These are phyloP conservation scores for Pygmarrhopalites habei DNA, from an alignment of 1,140 invertebrate species.

Conservation along the genomic window DNA sequence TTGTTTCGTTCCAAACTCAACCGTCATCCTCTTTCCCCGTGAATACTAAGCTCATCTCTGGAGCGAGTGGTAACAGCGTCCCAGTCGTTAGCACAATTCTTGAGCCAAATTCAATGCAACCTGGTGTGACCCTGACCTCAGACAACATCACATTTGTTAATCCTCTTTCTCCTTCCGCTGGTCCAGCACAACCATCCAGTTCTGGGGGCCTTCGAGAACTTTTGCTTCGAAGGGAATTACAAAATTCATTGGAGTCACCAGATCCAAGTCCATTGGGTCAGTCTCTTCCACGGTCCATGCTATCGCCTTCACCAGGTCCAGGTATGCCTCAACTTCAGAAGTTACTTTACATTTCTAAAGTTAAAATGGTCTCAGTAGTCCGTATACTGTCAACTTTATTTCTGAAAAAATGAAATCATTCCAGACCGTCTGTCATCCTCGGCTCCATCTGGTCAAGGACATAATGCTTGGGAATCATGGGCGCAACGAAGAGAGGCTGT, in stretches of 20 bases:
- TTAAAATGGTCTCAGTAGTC: no score
- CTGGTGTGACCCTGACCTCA: conserved; percentile 19
- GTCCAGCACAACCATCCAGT: conserved; percentile 20
- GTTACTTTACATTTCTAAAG: no score
- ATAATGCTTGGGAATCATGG: conserved; percentile 38
- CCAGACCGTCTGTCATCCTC: conserved; percentile 69
- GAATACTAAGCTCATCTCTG: conserved; percentile 11
- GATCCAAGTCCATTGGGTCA: conserved; percentile 43
- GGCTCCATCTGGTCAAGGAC: conserved; percentile 65
- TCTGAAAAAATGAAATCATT: no score
- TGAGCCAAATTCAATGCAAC: conserved; percentile 22
- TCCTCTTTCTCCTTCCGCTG: conserved; percentile 2
- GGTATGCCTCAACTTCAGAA: no score
- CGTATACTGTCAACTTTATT: no score
- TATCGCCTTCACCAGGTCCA: conserved; percentile 27
- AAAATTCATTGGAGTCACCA: conserved; percentile 38
- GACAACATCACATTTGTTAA: conserved; percentile 11
- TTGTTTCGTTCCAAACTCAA: conserved; percentile 24
- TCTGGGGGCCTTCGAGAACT: conserved; percentile 37
- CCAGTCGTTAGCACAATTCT: conserved; percentile 16
- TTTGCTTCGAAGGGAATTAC: conserved; percentile 32
- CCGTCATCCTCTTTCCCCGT: conserved; percentile 35
- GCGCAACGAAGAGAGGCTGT: conserved; percentile 58
- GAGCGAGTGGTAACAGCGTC: conserved; percentile 22
- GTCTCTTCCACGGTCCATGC: conserved; percentile 43